Percentiles rank a stretch among this genome's conserved stretches.
phyloP scores from a whole-genome alignment of 2,888 invertebrate genomes.

The Tiliacea aurago region DNA sequence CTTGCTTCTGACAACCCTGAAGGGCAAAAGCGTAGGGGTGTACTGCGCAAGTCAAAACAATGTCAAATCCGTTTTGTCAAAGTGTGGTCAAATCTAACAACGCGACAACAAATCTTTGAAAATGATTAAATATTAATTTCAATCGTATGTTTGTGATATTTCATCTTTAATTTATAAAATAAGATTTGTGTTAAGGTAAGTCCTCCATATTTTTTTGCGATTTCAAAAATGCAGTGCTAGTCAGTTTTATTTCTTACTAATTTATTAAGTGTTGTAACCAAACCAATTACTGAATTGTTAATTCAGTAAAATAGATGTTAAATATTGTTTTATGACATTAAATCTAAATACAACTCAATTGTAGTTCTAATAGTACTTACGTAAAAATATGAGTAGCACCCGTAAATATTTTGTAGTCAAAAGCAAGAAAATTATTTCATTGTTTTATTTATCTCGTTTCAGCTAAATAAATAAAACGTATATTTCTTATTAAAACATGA shows the following conservation, averaged over 20 bases:
- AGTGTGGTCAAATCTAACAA: slow-evolving; percentile 31
- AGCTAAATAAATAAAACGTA: not conserved
- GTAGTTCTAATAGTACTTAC: slow-evolving; percentile 10
- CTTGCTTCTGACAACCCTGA: slow-evolving; percentile 66
- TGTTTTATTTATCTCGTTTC: not conserved
- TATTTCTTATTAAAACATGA: not conserved
- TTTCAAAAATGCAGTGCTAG: slow-evolving; percentile 1
- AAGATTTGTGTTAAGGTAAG: slow-evolving; percentile 45
- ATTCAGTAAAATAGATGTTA: too few relatives aligned
- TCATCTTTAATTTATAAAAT: not conserved
- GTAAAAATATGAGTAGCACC: slow-evolving; percentile 6
- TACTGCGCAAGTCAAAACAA: slow-evolving; percentile 77
- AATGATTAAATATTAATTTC: slow-evolving; percentile 42
- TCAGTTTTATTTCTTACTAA: slow-evolving; percentile 24
- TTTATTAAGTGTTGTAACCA: not conserved
- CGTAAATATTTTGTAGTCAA: slow-evolving; percentile 9
- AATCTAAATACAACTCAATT: not conserved
- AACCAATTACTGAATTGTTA: not conserved
- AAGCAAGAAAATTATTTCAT: not conserved
- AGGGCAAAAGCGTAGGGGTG: slow-evolving; percentile 9
- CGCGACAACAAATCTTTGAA: slow-evolving; percentile 59
- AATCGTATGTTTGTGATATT: slow-evolving; percentile 8
- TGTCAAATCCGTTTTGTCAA: slow-evolving; percentile 71
- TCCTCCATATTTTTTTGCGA: not conserved
- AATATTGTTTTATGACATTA: not conserved